These are phyloP conservation scores for Papilio dardanus DNA, from an alignment of 1,140 invertebrate species.

Conservation along the genomic window DNA sequence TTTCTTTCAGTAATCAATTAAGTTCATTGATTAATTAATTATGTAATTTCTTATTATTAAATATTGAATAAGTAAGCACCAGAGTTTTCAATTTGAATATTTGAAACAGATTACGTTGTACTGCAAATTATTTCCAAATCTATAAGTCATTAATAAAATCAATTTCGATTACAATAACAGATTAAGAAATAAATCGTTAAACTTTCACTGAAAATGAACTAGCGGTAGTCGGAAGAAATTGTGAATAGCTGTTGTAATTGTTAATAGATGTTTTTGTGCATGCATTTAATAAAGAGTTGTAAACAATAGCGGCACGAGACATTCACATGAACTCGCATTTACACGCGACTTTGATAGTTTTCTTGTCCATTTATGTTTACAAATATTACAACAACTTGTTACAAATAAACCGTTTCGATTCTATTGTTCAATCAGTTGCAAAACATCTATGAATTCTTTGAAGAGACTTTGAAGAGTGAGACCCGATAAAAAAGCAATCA, in stretches of 20 bases:
- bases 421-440: slow-evolving; percentile 19
- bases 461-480: neutral
- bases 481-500: too few relatives aligned
- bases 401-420: slow-evolving; percentile 7
- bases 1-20: neutral
- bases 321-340: slow-evolving; percentile 26
- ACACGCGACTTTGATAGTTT: slow-evolving; percentile 23
- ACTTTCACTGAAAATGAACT: slow-evolving; percentile 29
- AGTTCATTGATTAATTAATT: neutral
- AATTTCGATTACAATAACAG: slow-evolving; percentile 12
- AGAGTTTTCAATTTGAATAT: neutral
- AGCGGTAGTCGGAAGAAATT: slow-evolving; percentile 34
- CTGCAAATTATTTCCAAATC: neutral
- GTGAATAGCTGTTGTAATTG: slow-evolving; percentile 16
- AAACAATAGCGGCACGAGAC: slow-evolving; percentile 18
- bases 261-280: slow-evolving; percentile 14
- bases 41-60: neutral
- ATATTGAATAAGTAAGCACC: neutral
- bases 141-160: neutral
- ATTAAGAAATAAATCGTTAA: slow-evolving; percentile 11
- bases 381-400: neutral
- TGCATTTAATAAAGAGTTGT: slow-evolving; percentile 17
- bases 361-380: slow-evolving; percentile 18
- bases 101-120: neutral
- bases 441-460: slow-evolving; percentile 14